Evolutionary conservation across 2,113 vertebrate species (phyloP).

Genomic region (Anolis carolinensis): DNA sequence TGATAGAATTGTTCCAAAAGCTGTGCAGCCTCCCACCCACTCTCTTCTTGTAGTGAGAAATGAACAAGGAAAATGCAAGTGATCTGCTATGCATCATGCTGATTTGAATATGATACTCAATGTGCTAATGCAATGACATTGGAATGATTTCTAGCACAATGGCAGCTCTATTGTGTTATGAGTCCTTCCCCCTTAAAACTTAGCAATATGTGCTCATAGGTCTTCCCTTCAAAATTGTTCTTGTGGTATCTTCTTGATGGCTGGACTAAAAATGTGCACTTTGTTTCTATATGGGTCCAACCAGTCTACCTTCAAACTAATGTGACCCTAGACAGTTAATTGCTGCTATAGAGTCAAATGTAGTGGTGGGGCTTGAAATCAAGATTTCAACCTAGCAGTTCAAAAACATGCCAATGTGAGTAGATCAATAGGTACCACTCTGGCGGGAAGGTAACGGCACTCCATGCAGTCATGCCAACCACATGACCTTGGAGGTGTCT

Average conservation of each 20-base stretch:
- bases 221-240: background rate
- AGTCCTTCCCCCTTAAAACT: too few species aligned
- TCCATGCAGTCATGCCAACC: too few species aligned
- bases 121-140: too few species aligned
- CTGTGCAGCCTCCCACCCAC: background rate
- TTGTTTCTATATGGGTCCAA: background rate
- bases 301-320: background rate
- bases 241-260: background rate
- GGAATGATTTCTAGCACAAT: background rate
- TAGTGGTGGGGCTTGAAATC: background rate
- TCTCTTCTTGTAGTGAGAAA: background rate
- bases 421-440: too few species aligned
- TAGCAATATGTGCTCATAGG: background rate
- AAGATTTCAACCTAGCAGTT: too few species aligned
- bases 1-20: too few species aligned
- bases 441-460: too few species aligned
- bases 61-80: background rate
- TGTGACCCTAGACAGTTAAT: background rate
- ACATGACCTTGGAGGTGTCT: too few species aligned
- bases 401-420: too few species aligned
- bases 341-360: background rate
- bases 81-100: too few species aligned
- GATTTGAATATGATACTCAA: background rate
- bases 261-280: background rate
- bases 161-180: background rate